phyloP scores from a whole-genome alignment of 2,888 invertebrate species.

The Andrena haemorrhoa region DNA sequence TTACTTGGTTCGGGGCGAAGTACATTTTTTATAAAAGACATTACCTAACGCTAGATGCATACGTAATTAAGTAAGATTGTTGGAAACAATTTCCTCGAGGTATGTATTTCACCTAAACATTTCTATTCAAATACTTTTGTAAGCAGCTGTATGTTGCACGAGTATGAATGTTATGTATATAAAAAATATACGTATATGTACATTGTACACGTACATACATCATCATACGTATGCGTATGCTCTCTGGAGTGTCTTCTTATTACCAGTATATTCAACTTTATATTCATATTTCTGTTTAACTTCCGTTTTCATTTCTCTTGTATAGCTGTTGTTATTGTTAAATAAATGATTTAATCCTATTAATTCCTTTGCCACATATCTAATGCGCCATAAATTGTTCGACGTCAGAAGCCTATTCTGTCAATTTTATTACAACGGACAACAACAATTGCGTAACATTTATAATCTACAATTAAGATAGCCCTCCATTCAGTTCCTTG shows the following conservation, averaged over 20 bases:
- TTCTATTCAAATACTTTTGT: constrained; percentile 41
- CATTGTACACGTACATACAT: constrained; percentile 2
- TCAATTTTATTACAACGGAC: neutral
- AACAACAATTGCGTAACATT: too few relatives aligned
- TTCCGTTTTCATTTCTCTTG: constrained; percentile 68
- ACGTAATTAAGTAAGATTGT: constrained; percentile 22
- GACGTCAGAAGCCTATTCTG: neutral
- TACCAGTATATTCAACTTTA: constrained; percentile 13
- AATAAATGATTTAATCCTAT: constrained; percentile 75
- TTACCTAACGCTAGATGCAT: constrained; percentile 10
- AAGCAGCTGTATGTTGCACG: constrained; percentile 10
- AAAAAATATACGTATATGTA: constrained; percentile 30
- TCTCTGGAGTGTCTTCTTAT: constrained; percentile 16
- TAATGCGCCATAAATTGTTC: neutral
- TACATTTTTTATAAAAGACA: neutral
- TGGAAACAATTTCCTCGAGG: constrained; percentile 6
- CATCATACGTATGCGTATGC: constrained; percentile 14
- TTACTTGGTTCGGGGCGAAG: neutral
- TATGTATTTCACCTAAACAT: constrained; percentile 25
- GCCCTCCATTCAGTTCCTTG: constrained; percentile 7
- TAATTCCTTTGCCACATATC: neutral
- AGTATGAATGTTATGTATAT: constrained; percentile 34
- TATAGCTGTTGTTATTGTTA: constrained; percentile 78
- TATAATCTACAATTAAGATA: neutral
- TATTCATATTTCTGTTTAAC: constrained; percentile 6